Percentiles rank a stretch among this genome's conserved stretches.
These are phyloP conservation scores for Ailurus styani DNA, from an alignment of 2,113 vertebrate species.

Conservation along the genomic window DNA sequence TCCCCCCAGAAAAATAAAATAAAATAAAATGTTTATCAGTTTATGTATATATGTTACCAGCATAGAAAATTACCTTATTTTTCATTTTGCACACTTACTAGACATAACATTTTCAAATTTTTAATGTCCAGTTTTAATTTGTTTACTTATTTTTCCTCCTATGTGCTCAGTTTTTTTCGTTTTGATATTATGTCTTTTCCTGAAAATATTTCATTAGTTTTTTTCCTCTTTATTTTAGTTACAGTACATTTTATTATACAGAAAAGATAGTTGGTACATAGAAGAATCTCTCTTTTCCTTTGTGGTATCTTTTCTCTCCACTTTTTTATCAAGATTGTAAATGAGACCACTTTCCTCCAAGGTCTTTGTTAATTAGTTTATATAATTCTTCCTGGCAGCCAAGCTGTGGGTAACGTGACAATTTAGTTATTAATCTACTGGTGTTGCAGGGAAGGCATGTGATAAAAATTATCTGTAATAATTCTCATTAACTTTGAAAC, in stretches of 20 bases:
- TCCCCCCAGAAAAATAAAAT: no score
- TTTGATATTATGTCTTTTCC: background rate
- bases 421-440: conserved; percentile 51
- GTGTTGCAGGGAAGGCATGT: background rate
- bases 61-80: background rate
- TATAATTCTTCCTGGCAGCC: conserved; percentile 59
- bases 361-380: conserved; percentile 48
- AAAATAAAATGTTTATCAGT: background rate
- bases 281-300: conserved; percentile 12
- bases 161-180: background rate
- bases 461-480: conserved; percentile 53
- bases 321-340: conserved; percentile 37
- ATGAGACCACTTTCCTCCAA: conserved; percentile 37
- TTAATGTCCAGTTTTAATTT: background rate
- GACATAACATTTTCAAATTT: background rate
- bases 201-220: conserved; percentile 2
- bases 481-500: conserved; percentile 53
- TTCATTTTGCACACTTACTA: background rate
- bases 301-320: background rate
- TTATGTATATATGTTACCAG: background rate
- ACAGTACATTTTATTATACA: background rate
- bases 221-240: background rate
- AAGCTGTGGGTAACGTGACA: background rate
- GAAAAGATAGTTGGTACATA: background rate
- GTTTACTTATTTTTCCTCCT: background rate